Percentiles rank a stretch among this genome's conserved stretches.
Conservation (phyloP, 1,140 invertebrate species). For the Brachionus plicatilis region DNA sequence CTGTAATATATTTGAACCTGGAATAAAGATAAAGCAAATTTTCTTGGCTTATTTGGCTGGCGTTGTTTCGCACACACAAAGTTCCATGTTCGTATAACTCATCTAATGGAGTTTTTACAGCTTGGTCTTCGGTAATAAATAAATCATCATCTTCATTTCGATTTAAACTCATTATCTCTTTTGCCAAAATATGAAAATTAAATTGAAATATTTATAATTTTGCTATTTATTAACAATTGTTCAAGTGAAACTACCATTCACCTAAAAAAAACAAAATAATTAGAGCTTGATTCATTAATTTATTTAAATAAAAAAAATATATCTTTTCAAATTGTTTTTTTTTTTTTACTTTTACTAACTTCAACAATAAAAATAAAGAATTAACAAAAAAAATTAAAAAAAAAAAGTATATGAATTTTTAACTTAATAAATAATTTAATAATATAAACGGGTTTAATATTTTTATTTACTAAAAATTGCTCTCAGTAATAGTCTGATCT, state of each 20-base stretch:
- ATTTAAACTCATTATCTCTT: slow-evolving; percentile 10
- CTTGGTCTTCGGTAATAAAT: background rate
- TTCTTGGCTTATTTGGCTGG: background rate
- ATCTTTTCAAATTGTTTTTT: too few species aligned
- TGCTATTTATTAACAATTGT: background rate
- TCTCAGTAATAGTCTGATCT: too few species aligned
- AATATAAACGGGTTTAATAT: too few species aligned
- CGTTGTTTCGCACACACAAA: slow-evolving; percentile 15
- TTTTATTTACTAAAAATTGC: too few species aligned
- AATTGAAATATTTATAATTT: background rate
- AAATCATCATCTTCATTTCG: slow-evolving; percentile 19
- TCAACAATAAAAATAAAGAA: too few species aligned
- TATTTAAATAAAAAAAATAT: too few species aligned
- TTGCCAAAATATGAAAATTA: background rate
- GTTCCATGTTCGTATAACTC: slow-evolving; percentile 1
- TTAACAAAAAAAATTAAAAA: too few species aligned
- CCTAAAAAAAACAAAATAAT: background rate
- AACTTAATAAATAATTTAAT: too few species aligned
- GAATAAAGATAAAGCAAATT: slow-evolving; percentile 23
- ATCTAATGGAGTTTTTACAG: background rate
- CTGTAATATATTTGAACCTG: slow-evolving; percentile 4
- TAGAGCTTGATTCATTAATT: background rate
- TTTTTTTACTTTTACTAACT: too few species aligned
- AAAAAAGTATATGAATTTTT: too few species aligned
- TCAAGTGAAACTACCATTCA: background rate